These are phyloP conservation scores for Enteromius fasciolatus DNA, from an alignment of 2,797 vertebrate species.

Conservation along the genomic window DNA sequence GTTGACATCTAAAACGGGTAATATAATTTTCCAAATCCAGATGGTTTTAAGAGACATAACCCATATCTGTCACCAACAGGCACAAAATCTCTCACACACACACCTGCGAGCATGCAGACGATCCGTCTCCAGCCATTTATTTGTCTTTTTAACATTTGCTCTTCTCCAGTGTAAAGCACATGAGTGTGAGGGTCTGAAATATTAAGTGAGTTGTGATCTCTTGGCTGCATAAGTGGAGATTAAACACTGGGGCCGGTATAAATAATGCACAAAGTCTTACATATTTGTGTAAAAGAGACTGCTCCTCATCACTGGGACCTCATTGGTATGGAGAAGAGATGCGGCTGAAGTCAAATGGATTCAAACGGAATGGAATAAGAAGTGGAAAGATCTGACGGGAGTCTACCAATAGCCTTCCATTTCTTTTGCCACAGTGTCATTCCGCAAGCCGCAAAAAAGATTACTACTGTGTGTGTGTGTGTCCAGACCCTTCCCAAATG, in stretches of 20 bases:
- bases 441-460: constrained; percentile 37
- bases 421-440: constrained; percentile 66
- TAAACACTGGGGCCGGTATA: constrained; percentile 63
- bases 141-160: constrained; percentile 43
- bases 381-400: constrained; percentile 66
- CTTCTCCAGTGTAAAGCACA: constrained; percentile 42
- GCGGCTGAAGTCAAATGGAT: constrained; percentile 65
- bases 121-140: constrained; percentile 28
- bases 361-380: constrained; percentile 56
- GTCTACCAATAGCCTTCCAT: constrained; percentile 73
- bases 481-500: constrained; percentile 69
- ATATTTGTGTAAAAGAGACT: constrained; percentile 63
- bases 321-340: constrained; percentile 65
- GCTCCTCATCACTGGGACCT: constrained; percentile 70
- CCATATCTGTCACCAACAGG: constrained; percentile 37
- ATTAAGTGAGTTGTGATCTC: constrained; percentile 67
- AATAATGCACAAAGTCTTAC: constrained; percentile 70
- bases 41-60: constrained; percentile 61
- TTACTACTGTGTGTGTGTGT: constrained; percentile 68
- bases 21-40: constrained; percentile 59
- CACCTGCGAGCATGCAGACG: constrained; percentile 38
- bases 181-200: constrained; percentile 63
- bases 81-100: constrained; percentile 35
- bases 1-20: constrained; percentile 42
- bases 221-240: constrained; percentile 67